These are phyloP conservation scores for Alcis repandata DNA, from an alignment of 2,888 invertebrate species.

Conservation along the genomic window DNA sequence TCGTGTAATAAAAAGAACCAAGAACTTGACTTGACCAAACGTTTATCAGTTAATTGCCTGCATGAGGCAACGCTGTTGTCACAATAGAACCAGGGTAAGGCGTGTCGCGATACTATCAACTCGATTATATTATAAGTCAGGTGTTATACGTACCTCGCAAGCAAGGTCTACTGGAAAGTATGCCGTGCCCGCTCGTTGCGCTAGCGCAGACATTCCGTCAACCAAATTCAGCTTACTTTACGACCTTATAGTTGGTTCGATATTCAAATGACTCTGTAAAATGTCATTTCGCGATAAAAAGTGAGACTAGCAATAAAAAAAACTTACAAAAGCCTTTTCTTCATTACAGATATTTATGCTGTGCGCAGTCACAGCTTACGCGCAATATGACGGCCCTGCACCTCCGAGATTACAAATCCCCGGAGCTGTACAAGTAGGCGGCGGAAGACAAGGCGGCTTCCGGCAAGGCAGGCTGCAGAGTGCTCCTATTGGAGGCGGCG, in stretches of 20 bases:
- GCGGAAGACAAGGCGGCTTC: constrained; percentile 73
- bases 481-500: constrained; percentile 62
- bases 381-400: constrained; percentile 84
- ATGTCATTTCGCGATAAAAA: not conserved
- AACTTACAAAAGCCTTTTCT: constrained; percentile 27
- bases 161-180: constrained; percentile 74
- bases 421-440: constrained; percentile 86
- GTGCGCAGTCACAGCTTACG: constrained; percentile 83
- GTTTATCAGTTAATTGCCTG: constrained; percentile 27
- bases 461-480: constrained; percentile 76
- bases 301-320: not conserved
- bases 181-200: constrained; percentile 63
- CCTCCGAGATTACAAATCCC: constrained; percentile 90
- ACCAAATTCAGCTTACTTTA: constrained; percentile 49
- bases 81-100: constrained; percentile 58
- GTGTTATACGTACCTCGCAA: constrained; percentile 50
- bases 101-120: constrained; percentile 53
- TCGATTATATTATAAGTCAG: constrained; percentile 53
- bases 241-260: constrained; percentile 32
- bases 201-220: constrained; percentile 56
- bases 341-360: constrained; percentile 81
- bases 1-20: not conserved
- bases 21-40: constrained; percentile 22
- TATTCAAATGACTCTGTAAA: no score
- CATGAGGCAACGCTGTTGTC: constrained; percentile 30